Percentiles rank a stretch among this genome's conserved stretches.
phyloP scores from a whole-genome alignment of 2,113 vertebrate genomes.

The Lagopus muta region DNA sequence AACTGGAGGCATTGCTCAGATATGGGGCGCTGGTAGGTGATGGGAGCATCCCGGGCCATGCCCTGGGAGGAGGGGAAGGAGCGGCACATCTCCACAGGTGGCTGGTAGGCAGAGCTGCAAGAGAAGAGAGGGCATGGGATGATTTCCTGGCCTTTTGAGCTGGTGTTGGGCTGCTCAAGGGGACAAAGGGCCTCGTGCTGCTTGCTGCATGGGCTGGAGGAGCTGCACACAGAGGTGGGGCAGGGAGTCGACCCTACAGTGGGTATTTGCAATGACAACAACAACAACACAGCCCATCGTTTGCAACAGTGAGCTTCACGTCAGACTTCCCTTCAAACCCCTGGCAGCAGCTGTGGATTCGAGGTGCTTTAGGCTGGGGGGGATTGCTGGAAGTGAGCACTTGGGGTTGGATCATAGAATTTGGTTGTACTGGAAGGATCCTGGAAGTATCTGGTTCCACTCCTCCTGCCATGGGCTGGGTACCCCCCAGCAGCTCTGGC shows the following conservation, averaged over 20 bases:
- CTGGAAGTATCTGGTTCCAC: not conserved
- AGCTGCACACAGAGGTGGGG: accelerated
- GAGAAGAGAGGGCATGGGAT: not conserved
- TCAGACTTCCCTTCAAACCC: not conserved
- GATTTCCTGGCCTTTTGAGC: not conserved
- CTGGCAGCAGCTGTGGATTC: not conserved
- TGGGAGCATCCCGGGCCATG: constrained; percentile 82
- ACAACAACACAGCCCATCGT: not conserved
- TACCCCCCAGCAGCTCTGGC: not conserved
- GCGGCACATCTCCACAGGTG: constrained; percentile 84
- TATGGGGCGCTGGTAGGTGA: constrained; percentile 84
- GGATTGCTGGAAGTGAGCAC: not conserved
- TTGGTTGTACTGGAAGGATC: not conserved
- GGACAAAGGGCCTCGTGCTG: not conserved
- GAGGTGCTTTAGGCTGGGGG: not conserved
- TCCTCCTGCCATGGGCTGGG: not conserved
- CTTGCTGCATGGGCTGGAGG: not conserved
- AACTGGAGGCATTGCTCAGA: constrained; percentile 88
- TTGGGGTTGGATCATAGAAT: not conserved
- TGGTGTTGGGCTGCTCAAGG: not conserved
- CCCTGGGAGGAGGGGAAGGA: constrained; percentile 84
- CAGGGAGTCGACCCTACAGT: not conserved
- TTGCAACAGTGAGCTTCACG: not conserved
- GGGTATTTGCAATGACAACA: not conserved
- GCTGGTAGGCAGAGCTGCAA: constrained; percentile 84